phyloP scores from a whole-genome alignment of 2,797 vertebrate species.

The Spondyliosoma cantharus region DNA sequence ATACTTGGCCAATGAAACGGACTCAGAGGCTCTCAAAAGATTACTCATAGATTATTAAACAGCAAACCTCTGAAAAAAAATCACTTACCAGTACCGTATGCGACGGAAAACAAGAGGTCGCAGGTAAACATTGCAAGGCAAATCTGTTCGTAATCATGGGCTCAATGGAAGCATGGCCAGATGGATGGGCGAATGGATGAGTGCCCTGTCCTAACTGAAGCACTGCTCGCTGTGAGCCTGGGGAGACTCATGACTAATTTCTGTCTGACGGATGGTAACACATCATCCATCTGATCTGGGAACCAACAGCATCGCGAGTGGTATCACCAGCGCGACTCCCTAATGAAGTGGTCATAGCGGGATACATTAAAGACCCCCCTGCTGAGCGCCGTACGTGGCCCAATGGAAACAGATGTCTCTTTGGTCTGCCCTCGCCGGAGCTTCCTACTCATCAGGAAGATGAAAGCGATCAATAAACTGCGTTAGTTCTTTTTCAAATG shows the following conservation, averaged over 20 bases:
- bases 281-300: conserved; percentile 5
- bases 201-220: background rate
- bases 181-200: conserved; percentile 9
- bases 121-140: background rate
- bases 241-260: conserved; percentile 29
- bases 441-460: conserved; percentile 61
- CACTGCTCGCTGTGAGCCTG: background rate
- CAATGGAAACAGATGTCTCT: conserved; percentile 46
- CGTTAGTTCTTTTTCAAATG: conserved; percentile 36
- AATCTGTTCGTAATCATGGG: background rate
- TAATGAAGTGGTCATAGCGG: conserved; percentile 49
- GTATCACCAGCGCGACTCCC: conserved; percentile 17
- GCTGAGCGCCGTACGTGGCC: conserved; percentile 39
- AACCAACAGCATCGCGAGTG: conserved; percentile 23
- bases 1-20: no score
- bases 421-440: conserved; percentile 49
- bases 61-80: background rate
- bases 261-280: conserved; percentile 21
- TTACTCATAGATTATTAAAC: background rate
- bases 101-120: background rate
- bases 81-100: background rate
- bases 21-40: background rate
- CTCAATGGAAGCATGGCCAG: background rate
- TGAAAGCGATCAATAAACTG: conserved; percentile 65
- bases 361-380: conserved; percentile 57